Percentiles rank a stretch among this genome's conserved stretches.
phyloP scores from a whole-genome alignment of 2,797 vertebrate genomes.

The Jordanella pulchra region DNA sequence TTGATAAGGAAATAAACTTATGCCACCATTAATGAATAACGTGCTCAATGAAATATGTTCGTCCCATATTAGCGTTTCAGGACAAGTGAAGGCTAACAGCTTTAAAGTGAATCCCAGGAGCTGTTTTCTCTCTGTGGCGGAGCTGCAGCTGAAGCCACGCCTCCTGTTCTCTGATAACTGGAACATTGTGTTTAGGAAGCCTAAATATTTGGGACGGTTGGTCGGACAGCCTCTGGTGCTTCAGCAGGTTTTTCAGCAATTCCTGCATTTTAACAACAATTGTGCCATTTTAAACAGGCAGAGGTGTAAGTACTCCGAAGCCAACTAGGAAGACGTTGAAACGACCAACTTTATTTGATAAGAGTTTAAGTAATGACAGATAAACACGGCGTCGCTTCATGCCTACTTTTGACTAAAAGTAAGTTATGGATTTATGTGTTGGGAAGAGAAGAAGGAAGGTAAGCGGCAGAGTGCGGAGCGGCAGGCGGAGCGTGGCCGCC shows the following conservation, averaged over 20 bases:
- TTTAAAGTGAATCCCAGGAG: slow-evolving; percentile 31
- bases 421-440: slow-evolving; percentile 77
- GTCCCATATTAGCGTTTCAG: not conserved
- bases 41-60: rapidly evolving
- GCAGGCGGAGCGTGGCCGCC: slow-evolving; percentile 45
- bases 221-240: not conserved
- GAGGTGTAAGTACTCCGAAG: not conserved
- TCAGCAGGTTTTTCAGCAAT: not conserved
- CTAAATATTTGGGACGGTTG: slow-evolving; percentile 23
- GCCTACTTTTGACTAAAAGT: slow-evolving; percentile 51
- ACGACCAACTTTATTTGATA: slow-evolving; percentile 32
- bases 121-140: not conserved
- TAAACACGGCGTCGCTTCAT: slow-evolving; percentile 52
- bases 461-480: slow-evolving; percentile 53
- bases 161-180: slow-evolving; percentile 52
- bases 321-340: slow-evolving; percentile 14
- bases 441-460: slow-evolving; percentile 72
- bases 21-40: rapidly evolving
- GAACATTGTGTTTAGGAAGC: slow-evolving; percentile 70
- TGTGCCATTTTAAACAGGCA: not conserved
- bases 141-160: slow-evolving; percentile 29
- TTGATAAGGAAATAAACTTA: not conserved
- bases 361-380: slow-evolving; percentile 71
- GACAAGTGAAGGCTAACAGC: not conserved
- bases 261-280: too few species aligned